Evolutionary conservation across 2,888 invertebrate species (phyloP), one percentile per base, ranked within the genome.

Genomic region (Germaria angustata): DNA sequence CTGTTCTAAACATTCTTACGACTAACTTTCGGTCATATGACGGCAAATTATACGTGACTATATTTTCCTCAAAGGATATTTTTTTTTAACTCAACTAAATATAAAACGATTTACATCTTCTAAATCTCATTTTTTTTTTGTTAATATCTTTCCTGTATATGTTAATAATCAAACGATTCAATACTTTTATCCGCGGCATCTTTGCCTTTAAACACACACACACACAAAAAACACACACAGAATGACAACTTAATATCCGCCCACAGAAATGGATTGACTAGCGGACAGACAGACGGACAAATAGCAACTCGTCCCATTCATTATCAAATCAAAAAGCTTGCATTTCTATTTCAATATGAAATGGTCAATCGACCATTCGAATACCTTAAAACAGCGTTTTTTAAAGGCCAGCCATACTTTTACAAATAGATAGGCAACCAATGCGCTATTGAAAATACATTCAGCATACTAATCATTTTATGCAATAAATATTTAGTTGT

Each of bases 391-490:
- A 28, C 22, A 28, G 8, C 22, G 22, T 7, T 53, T 15, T 22
- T 53, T 15, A 39, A 34, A 44, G 53, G 22, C 46, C 75, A 66
- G 75, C 46, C 36, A 75, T 36, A 7, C 17, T 36, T 34, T 59
- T 57, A 51, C 66, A 68, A 80, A 72, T 73, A 73, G 51, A 39
- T 61, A 36, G n/a, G 22, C 49, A 59, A 20, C 24, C 39, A 73
- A 8, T 51, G 51, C 11, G 44, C 28, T 13, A 15, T 55, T 17
- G 49, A 8, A 66, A 66, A 66, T 76, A 79, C 82, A 39, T 76
- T 66, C 49, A 7, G 84, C 75, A 84, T 84, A 79, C 72, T 84
- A 84, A 84, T 76, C 72, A 71, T 9, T 59, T 41, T 34, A 15
- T 11, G 34, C 63, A 46, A 36, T 46, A 66, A 46, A 55, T 24